Conservation (phyloP, 2,888 invertebrate genomes). For the Parochlus steinenii region DNA sequence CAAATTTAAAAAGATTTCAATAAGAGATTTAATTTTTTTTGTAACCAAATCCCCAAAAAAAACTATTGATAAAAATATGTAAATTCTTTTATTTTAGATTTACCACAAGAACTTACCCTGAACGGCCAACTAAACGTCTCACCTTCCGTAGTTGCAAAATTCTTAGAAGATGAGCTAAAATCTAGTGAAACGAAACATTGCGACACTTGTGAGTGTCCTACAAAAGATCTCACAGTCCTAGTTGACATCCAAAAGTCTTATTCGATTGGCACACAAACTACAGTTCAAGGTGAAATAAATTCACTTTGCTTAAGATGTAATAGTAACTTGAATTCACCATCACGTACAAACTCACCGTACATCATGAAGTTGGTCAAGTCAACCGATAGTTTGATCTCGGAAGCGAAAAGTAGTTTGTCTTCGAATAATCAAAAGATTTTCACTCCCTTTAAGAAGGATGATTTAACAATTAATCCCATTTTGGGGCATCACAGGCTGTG, state of each 20-base stretch:
- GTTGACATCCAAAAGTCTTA: slow-evolving; percentile 40
- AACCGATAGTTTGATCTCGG: slow-evolving; percentile 30
- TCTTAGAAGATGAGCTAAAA: slow-evolving; percentile 74
- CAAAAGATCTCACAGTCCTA: slow-evolving; percentile 32
- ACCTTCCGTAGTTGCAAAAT: slow-evolving; percentile 81
- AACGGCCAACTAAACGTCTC: slow-evolving; percentile 38
- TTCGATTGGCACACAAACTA: slow-evolving; percentile 48
- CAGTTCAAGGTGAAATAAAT: slow-evolving; percentile 32
- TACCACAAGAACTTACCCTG: slow-evolving; percentile 8
- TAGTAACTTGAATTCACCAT: slow-evolving; percentile 33
- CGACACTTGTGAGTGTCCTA: slow-evolving; percentile 60
- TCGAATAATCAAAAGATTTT: slow-evolving; percentile 26
- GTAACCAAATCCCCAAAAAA: slow-evolving; percentile 2
- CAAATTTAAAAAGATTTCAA: not conserved
- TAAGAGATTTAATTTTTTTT: not conserved
- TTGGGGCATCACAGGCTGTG: slow-evolving; percentile 44
- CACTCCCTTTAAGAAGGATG: slow-evolving; percentile 28
- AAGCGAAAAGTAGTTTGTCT: slow-evolving; percentile 30
- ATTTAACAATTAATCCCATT: slow-evolving; percentile 31
- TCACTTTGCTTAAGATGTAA: slow-evolving; percentile 43
- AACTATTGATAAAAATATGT: slow-evolving; percentile 13
- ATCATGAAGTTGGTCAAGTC: slow-evolving; percentile 30
- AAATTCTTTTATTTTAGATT: slow-evolving; percentile 15
- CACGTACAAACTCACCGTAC: slow-evolving; percentile 30
- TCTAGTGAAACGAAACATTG: slow-evolving; percentile 62